These are phyloP conservation scores for Serrognathus titanus DNA, from an alignment of 2,888 invertebrate genomes.

Conservation along the genomic window DNA sequence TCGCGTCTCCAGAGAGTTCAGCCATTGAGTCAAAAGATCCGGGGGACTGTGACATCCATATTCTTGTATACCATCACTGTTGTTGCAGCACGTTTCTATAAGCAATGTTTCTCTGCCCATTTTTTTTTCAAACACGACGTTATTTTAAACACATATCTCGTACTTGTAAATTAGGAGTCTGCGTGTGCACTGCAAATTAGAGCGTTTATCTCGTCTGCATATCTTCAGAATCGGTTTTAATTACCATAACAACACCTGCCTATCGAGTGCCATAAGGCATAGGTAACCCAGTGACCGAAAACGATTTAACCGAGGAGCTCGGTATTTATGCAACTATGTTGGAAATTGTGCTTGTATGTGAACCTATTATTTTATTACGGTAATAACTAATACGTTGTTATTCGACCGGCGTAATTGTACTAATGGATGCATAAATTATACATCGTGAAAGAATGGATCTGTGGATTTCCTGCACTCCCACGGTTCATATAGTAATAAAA, in stretches of 20 bases:
- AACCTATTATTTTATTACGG: too few relatives aligned
- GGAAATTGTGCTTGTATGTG: not conserved
- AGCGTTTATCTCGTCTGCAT: conserved; percentile 2
- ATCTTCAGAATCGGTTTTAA: conserved; percentile 10
- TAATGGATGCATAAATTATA: too few relatives aligned
- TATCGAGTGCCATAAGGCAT: conserved; percentile 30
- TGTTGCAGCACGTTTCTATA: conserved; percentile 27
- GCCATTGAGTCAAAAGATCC: conserved; percentile 42
- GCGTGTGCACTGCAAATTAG: not conserved
- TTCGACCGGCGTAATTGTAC: too few relatives aligned
- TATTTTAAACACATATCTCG: conserved; percentile 13
- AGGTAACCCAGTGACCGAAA: conserved; percentile 33
- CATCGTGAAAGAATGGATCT: too few relatives aligned
- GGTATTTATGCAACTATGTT: conserved; percentile 2
- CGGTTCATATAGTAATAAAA: too few relatives aligned
- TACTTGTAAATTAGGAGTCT: conserved; percentile 1
- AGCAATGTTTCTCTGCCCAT: conserved; percentile 34
- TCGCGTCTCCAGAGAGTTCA: conserved; percentile 42
- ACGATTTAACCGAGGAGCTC: not conserved
- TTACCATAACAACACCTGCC: conserved; percentile 25
- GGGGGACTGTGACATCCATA: conserved; percentile 16
- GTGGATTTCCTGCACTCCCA: too few relatives aligned
- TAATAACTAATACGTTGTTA: too few relatives aligned
- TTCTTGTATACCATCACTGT: conserved; percentile 15
- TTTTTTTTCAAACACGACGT: conserved; percentile 14